Evolutionary conservation across 2,888 invertebrate genomes (phyloP), one percentile per base, ranked within the genome.

Genomic region (Plagodis pulveraria): DNA sequence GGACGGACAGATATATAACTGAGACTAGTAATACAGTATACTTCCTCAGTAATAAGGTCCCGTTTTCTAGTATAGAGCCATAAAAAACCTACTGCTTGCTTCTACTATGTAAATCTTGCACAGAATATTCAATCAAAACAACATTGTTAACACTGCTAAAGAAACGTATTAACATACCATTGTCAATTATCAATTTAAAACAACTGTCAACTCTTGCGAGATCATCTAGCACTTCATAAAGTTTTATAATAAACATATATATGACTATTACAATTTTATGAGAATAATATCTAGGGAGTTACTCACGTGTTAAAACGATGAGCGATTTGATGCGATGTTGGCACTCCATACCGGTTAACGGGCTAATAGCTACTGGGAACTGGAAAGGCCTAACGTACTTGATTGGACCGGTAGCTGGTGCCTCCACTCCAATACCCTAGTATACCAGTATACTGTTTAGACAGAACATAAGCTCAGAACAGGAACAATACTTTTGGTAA

Each of bases 281-380:
- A 11, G 11, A 12, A 42, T 11, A 42, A 11, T 11, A 7, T 5
- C 8, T 12, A 6, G 48, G 36, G 12, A 48, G 32, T 41, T 56
- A 89, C 91, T 91, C 71, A 91, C 91, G 73, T 76, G 88, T 84
- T 86, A 89, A 72, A 86, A 87, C 81, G 81, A 86, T 74, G 89
- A 90, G 83, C 82, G 67, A 55, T 12, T 47, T 50, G 58, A 75
- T 64, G 58, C 70, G 72, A 56, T 70, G 74, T 67, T 69, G 81
- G 85, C 80, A 77, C 80, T 81, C 83, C 89, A 89, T 89, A 75
- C 70, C 77, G 72, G 72, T 67, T 73, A 76, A 72, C 70, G 74
- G 69, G 72, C 72, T 66, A 68, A 67, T 67, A 69, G 75, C 67
- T 64, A 76, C 71, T 82, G 79, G 69, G 44, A 46, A 35, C 11